phyloP scores from a whole-genome alignment of 2,113 vertebrate genomes.

The Condylura cristata region DNA sequence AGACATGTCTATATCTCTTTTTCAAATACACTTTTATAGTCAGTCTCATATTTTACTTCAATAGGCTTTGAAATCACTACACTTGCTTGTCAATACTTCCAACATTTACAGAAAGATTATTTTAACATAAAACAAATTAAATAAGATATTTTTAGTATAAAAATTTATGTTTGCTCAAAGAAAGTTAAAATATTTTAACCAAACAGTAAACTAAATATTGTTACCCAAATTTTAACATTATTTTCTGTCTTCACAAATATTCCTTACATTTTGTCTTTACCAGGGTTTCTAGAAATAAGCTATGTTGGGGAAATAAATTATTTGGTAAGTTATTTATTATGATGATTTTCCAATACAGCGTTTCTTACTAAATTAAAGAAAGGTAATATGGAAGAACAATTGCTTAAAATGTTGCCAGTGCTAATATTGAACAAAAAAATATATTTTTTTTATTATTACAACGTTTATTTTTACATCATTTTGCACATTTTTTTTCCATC shows the following conservation, averaged over 20 bases:
- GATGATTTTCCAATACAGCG: background rate
- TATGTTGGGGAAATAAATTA: background rate
- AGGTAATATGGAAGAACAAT: background rate
- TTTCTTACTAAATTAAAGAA: background rate
- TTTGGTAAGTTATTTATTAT: background rate
- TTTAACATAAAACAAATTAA: slow-evolving; percentile 40
- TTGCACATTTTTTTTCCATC: too few relatives aligned
- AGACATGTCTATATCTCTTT: slow-evolving; percentile 5
- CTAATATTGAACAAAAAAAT: slow-evolving; percentile 42
- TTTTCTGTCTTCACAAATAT: background rate
- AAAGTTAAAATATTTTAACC: background rate
- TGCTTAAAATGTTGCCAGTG: background rate
- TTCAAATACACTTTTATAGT: slow-evolving; percentile 7
- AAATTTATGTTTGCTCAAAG: slow-evolving; percentile 4
- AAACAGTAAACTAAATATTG: background rate
- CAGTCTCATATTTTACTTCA: slow-evolving; percentile 13
- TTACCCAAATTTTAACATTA: too few relatives aligned
- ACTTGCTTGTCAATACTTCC: slow-evolving; percentile 4
- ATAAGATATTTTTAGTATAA: slow-evolving; percentile 28
- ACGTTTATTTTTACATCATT: too few relatives aligned
- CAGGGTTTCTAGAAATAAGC: background rate
- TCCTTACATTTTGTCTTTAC: background rate
- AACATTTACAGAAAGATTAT: slow-evolving; percentile 8
- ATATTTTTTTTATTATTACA: too few relatives aligned
- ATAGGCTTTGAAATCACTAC: background rate